Base-by-base conservation (phyloP, 2,888 invertebrate genomes). In the Drosophila villosipedis region DNA sequence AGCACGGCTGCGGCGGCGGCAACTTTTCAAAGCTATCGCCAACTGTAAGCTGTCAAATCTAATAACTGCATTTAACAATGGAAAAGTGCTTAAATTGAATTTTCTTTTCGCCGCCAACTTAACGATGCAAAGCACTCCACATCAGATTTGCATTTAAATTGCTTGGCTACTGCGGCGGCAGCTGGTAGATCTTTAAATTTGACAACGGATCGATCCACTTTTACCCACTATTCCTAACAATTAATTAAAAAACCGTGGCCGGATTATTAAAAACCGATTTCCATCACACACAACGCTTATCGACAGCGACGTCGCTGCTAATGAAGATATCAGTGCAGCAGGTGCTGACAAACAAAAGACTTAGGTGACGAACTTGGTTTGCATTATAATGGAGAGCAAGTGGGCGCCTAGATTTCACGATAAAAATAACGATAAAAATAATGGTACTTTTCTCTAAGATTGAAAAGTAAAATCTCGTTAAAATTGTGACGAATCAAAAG, bases 21-120 rank as follows among this genome's bases (percentile, higher is more conserved):
- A 33, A 31, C 53, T 62, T 68, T 65, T 83, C 81, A 90, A 86
- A 90, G 84, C 69, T 50, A 62, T 65, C 70, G 80, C 62, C 73
- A 70, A 73, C 82, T 80, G 88, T 83, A 82, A 89, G 76, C 88
- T 90, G 88, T 90, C 91, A 90, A 91, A 85, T 91, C 86, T 89
- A 90, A 89, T 90, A 89, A 91, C 91, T 84, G 84, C 80, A 83
- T 90, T 86, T 76, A 81, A 85, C 90, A 87, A 89, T 82, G 55
- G 73, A 72, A 53, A 72, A 84, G 70, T 83, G 75, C 68, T 72
- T 72, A 87, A 83, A 87, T 89, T 90, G 80, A 90, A 90, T 78
- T 80, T 64, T 65, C 60, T 22, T 25, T 60, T 47, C 61, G 68
- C 35, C 64, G 64, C 60, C 83, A 50, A 66, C 60, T 76, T 89